Percentiles rank a stretch among this genome's conserved stretches.
Evolutionary conservation across 2,888 invertebrate species (phyloP).

Genomic region (Scaptomyza polygonia): DNA sequence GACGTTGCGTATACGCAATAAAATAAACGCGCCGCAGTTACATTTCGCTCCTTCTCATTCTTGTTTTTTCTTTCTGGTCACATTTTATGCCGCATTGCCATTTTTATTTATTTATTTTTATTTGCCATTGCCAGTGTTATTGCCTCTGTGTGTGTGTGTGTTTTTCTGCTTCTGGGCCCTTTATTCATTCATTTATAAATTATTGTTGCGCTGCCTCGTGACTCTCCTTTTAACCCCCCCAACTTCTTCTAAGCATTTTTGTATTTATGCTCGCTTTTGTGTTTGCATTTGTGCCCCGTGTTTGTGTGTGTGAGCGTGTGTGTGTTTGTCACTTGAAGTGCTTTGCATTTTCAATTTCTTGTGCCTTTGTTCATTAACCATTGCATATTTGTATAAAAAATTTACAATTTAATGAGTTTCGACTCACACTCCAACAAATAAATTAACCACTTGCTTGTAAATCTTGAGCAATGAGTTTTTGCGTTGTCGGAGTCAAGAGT

Average conservation of each 20-base stretch:
- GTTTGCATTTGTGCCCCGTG: constrained; percentile 11
- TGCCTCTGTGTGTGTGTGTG: constrained; percentile 3
- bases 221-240: constrained; percentile 1
- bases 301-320: background rate
- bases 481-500: constrained; percentile 37
- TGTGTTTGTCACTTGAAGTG: constrained; percentile 54
- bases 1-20: constrained; percentile 72
- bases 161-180: constrained; percentile 54
- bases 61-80: constrained; percentile 18
- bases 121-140: constrained; percentile 58
- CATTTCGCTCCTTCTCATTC: constrained; percentile 52
- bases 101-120: constrained; percentile 79
- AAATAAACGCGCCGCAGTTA: constrained; percentile 75
- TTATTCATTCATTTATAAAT: constrained; percentile 78
- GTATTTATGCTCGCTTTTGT: constrained; percentile 17
- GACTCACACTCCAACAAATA: constrained; percentile 27
- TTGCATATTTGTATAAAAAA: constrained; percentile 62
- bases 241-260: constrained; percentile 52
- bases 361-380: constrained; percentile 6
- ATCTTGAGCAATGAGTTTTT: constrained; percentile 31
- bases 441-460: constrained; percentile 34
- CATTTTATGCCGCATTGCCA: constrained; percentile 80
- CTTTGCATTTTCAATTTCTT: constrained; percentile 65
- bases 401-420: constrained; percentile 64
- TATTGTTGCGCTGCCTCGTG: constrained; percentile 63